Percentiles rank a stretch among this genome's conserved stretches.
phyloP scores from a whole-genome alignment of 2,113 vertebrate species.

The Alaudala cheleensis region DNA sequence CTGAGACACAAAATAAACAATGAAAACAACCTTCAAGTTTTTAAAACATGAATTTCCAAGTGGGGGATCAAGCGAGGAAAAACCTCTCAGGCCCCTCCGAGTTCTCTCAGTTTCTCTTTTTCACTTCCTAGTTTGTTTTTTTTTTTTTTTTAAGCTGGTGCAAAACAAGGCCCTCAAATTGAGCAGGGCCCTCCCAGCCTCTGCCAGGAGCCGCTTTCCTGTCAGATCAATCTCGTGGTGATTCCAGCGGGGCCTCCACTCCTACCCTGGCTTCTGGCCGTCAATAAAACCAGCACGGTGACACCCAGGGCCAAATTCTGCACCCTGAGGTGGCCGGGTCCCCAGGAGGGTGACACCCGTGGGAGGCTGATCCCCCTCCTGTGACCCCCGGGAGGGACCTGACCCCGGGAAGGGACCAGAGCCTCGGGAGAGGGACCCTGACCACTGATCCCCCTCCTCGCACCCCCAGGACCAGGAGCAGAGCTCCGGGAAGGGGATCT shows the following conservation, averaged over 20 bases:
- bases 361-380: neutral
- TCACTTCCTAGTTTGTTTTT: neutral
- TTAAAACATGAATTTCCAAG: neutral
- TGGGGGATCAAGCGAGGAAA: neutral
- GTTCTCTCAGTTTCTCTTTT: neutral
- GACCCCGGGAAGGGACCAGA: neutral
- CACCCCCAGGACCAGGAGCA: neutral
- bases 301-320: neutral
- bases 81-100: neutral
- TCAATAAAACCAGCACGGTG: neutral
- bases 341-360: neutral
- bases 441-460: neutral
- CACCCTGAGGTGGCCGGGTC: neutral
- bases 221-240: neutral
- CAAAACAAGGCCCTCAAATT: neutral
- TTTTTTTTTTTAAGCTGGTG: neutral
- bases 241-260: neutral
- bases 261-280: fast-evolving
- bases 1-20: neutral
- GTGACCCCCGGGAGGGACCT: neutral
- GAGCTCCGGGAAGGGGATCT: neutral
- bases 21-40: neutral
- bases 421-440: neutral
- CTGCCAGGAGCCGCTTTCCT: neutral
- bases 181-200: neutral